These are phyloP conservation scores for Cepphus grylle DNA, from an alignment of 2,113 vertebrate genomes.

Conservation along the genomic window DNA sequence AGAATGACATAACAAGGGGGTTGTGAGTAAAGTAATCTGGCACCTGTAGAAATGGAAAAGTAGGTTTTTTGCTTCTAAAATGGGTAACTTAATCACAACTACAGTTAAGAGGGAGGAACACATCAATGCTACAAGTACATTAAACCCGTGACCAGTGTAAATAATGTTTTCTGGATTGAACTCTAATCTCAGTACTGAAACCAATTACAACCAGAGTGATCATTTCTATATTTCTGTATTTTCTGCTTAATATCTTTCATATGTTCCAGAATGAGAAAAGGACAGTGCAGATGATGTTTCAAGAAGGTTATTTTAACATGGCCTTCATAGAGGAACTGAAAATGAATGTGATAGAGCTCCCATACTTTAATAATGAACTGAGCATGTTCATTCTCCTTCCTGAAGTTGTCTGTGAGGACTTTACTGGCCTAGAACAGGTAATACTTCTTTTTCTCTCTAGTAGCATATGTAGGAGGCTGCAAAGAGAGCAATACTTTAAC, in stretches of 20 bases:
- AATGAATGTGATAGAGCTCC: conserved; percentile 82
- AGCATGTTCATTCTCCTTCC: conserved; percentile 88
- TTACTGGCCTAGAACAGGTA: conserved; percentile 56
- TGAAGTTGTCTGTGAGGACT: background rate
- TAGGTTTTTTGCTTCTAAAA: background rate
- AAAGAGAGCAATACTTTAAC: background rate
- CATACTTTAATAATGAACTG: conserved; percentile 76
- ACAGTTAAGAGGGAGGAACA: background rate
- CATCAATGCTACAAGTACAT: background rate
- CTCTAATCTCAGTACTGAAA: background rate
- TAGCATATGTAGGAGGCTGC: background rate
- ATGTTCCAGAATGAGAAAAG: conserved; percentile 71
- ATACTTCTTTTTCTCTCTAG: background rate
- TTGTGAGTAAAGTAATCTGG: background rate
- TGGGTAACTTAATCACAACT: background rate
- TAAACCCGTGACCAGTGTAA: background rate
- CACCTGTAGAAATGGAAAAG: background rate
- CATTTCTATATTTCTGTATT: background rate
- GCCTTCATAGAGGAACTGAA: conserved; percentile 53
- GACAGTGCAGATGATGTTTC: conserved; percentile 82
- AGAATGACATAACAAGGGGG: background rate
- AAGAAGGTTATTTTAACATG: conserved; percentile 69
- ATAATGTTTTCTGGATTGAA: background rate
- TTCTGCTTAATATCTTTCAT: background rate
- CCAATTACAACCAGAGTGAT: background rate